Base-by-base conservation (phyloP, 2,113 vertebrate species). In the Elephantulus edwardii region DNA sequence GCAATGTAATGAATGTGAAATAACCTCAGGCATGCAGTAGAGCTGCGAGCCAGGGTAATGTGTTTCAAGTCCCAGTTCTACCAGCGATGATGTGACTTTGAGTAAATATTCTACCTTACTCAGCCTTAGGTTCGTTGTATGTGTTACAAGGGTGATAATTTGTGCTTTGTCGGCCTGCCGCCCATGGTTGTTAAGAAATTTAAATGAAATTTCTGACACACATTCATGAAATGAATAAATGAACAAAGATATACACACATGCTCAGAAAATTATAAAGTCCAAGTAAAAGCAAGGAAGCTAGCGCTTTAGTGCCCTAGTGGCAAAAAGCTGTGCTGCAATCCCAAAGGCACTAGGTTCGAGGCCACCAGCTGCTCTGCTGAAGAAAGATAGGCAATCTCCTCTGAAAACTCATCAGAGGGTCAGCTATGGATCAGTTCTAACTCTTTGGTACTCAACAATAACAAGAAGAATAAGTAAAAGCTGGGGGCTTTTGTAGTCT, bases 121-220 rank as follows among this genome's bases (percentile, higher is more conserved):
- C 62, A 93, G 28, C 24, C 42, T 94, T 80, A 10, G 52, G 89
- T 86, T 88, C 50, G 33, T 62, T 62, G 75, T 22, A 33, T 14
- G 2, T 70, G 64, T 78, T 80, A 28, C 9, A 4, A 11, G 40
- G 12, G 54, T 8, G 28, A 42, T 42, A 52, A 62, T 19, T 30
- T 33, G 12, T 38, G 56, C 26, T 46, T n/a, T n/a, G n/a, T n/a
- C 50, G 24, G 30, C 42, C 3, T 17, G 33, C 70, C 35, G 30
- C 20, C 8, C 9, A 74, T 44, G 86, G 17, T 83, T 88, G 46
- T 12, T 80, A 56, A 2, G n/a, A 92, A 68, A 89, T 75, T 33
- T 74, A 89, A 44, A 66, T 30, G 33, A 71, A 81, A 85, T 76
- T 35, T n/a, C 62, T 76, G 52, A 26, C 22, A 81, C 13, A 46